phyloP scores from a whole-genome alignment of 1,140 invertebrate species.

The Chrysomallon squamiferum region DNA sequence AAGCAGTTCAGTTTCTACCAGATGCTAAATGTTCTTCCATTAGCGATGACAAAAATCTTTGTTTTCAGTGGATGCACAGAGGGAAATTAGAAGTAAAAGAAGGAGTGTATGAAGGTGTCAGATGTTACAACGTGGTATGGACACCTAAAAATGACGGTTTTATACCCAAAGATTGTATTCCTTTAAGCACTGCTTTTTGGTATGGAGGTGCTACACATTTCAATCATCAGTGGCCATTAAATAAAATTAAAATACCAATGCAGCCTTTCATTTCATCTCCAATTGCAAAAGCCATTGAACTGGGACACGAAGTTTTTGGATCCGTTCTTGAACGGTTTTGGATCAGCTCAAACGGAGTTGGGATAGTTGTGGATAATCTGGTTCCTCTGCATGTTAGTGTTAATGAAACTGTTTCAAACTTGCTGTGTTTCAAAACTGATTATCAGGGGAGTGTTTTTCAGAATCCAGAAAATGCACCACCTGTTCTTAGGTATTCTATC shows the following conservation, averaged over 20 bases:
- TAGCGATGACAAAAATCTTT: constrained; percentile 1
- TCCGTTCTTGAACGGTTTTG: constrained; percentile 54
- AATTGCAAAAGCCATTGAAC: constrained; percentile 1
- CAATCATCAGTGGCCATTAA: constrained; percentile 63
- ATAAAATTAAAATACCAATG: constrained; percentile 40
- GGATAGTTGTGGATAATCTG: constrained; percentile 41
- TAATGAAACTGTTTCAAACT: constrained; percentile 26
- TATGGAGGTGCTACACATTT: constrained; percentile 60
- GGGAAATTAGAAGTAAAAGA: constrained; percentile 16
- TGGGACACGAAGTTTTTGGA: constrained; percentile 24
- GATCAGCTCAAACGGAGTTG: constrained; percentile 53
- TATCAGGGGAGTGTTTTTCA: constrained; percentile 19
- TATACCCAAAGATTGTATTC: constrained; percentile 40
- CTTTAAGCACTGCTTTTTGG: constrained; percentile 41
- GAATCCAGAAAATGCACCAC: constrained; percentile 11
- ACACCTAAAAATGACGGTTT: constrained; percentile 22
- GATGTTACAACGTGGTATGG: constrained; percentile 44
- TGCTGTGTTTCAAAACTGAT: constrained; percentile 39
- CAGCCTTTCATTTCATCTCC: constrained; percentile 41
- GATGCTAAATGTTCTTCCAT: neutral
- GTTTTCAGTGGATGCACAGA: constrained; percentile 9
- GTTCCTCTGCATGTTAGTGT: constrained; percentile 54
- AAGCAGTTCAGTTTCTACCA: neutral
- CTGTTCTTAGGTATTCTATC: constrained; percentile 42
- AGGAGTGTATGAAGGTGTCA: neutral